Conservation (phyloP, 2,113 vertebrate species). For the Motacilla tschutschensis region DNA sequence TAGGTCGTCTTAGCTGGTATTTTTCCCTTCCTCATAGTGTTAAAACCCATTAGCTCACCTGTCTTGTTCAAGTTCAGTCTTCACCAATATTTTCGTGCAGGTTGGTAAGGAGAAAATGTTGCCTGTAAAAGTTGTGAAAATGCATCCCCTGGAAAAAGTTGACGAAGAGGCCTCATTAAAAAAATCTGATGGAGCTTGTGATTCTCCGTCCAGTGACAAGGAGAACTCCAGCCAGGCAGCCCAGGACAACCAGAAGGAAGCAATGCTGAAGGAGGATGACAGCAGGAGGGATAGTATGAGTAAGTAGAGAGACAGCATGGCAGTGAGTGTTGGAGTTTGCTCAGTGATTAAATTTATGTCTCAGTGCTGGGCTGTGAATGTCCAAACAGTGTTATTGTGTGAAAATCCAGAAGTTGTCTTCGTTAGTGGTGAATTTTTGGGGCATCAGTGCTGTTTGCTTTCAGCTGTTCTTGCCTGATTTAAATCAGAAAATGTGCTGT, state of each 20-base stretch:
- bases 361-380: not conserved
- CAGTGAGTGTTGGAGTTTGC: not conserved
- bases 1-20: fast-evolving
- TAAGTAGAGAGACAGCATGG: constrained; percentile 67
- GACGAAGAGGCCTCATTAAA: constrained; percentile 84
- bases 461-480: not conserved
- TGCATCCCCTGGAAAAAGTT: constrained; percentile 86
- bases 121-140: constrained; percentile 85
- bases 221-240: constrained; percentile 88
- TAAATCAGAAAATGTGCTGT: not conserved
- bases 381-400: not conserved
- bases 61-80: not conserved
- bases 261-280: constrained; percentile 82
- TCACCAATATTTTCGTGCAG: constrained; percentile 51
- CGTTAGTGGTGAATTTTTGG: not conserved
- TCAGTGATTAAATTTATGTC: not conserved
- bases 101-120: constrained; percentile 91
- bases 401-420: not conserved
- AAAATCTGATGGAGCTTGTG: constrained; percentile 89
- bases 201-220: constrained; percentile 97
- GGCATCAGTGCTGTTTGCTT: not conserved
- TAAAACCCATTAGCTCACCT: fast-evolving
- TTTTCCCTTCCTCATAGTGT: not conserved
- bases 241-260: constrained; percentile 88
- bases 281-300: constrained; percentile 85